Evolutionary conservation across 1,140 invertebrate species (phyloP).

Genomic region (Drosophila micromelanica): DNA sequence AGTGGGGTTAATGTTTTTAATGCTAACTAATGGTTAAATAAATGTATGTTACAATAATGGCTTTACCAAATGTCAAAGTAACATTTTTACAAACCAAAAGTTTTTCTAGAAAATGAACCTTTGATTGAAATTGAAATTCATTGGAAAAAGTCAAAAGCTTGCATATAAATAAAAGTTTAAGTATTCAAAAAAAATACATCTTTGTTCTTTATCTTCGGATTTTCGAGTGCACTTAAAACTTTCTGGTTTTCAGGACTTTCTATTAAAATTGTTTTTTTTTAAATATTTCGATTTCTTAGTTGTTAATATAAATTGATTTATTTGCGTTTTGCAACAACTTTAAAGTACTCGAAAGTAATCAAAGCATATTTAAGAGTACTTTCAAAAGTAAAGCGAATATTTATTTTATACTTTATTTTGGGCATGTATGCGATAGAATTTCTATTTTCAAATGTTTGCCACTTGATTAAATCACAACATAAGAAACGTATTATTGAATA

Average conservation of each 20-base stretch:
- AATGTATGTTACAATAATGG: slow-evolving; percentile 10
- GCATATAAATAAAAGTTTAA: not conserved
- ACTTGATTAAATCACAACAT: not conserved
- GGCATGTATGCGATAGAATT: not conserved
- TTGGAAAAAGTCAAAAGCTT: not conserved
- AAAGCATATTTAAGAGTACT: not conserved
- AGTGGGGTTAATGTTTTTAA: slow-evolving; percentile 56
- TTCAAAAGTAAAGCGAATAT: not conserved
- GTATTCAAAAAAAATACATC: too few relatives aligned
- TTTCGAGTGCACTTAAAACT: not conserved
- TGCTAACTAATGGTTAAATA: slow-evolving; percentile 69
- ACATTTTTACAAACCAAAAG: not conserved
- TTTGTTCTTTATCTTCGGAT: too few relatives aligned
- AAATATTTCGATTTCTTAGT: too few relatives aligned
- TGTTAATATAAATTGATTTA: too few relatives aligned
- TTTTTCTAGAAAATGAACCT: not conserved
- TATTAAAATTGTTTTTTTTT: too few relatives aligned
- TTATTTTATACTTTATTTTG: too few relatives aligned
- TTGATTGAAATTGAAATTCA: too few relatives aligned
- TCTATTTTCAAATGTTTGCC: not conserved
- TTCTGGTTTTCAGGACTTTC: too few relatives aligned
- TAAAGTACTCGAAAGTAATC: not conserved
- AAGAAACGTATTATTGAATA: not conserved
- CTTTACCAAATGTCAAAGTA: not conserved
- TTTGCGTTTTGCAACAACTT: not conserved